Conservation (phyloP, 2,113 vertebrate genomes). For the Brachionichthys hirsutus region DNA sequence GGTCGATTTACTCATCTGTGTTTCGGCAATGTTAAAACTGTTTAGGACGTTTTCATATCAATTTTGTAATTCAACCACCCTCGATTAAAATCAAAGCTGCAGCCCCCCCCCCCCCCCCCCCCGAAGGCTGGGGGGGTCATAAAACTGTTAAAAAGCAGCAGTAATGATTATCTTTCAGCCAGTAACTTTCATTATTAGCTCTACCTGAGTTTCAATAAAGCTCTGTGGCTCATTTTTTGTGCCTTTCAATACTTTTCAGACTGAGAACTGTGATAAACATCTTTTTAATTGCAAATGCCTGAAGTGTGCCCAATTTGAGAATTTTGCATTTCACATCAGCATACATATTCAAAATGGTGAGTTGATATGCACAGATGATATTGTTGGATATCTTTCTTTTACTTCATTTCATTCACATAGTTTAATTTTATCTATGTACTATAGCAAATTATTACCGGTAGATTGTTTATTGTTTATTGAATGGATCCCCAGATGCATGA, state of each 20-base stretch:
- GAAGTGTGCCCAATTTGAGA: conserved; percentile 65
- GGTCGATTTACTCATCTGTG: too few species aligned
- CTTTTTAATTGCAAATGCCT: conserved; percentile 72
- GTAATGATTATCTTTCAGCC: conserved; percentile 53
- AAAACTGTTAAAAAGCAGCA: conserved; percentile 41
- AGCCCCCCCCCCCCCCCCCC: too few species aligned
- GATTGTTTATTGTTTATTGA: too few species aligned
- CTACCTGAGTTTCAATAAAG: conserved; percentile 53
- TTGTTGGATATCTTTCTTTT: conserved; percentile 8
- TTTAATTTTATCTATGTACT: too few species aligned
- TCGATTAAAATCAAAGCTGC: too few species aligned
- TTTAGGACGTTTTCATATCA: too few species aligned
- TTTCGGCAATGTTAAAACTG: too few species aligned
- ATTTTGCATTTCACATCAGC: conserved; percentile 55
- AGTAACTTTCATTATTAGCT: conserved; percentile 40
- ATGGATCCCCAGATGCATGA: too few species aligned
- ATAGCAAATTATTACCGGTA: too few species aligned
- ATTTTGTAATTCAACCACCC: too few species aligned
- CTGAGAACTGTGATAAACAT: conserved; percentile 64
- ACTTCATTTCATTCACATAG: too few species aligned
- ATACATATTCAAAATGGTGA: conserved; percentile 18
- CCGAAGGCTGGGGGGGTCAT: conserved; percentile 8
- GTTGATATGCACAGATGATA: conserved; percentile 29
- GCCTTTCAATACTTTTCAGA: conserved; percentile 48
- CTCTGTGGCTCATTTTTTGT: conserved; percentile 57